These are phyloP conservation scores for Drosophila atripex DNA, from an alignment of 2,888 invertebrate genomes.

Conservation along the genomic window DNA sequence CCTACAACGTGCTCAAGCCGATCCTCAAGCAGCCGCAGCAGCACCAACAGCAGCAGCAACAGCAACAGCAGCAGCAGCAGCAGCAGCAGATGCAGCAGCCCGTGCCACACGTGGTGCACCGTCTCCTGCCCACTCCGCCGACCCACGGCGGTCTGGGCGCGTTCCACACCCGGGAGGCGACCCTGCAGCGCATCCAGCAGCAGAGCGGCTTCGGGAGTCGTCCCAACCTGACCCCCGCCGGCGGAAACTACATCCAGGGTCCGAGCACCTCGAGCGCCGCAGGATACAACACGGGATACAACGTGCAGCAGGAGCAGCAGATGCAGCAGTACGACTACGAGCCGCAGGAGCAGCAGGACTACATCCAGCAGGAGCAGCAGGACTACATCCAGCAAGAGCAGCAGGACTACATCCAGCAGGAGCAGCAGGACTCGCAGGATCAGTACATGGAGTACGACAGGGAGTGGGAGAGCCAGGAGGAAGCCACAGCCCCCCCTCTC, in stretches of 20 bases:
- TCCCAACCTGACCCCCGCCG: constrained; percentile 8
- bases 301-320: constrained; percentile 16
- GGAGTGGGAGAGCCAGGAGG: constrained; percentile 13
- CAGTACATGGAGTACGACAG: constrained; percentile 6
- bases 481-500: constrained; percentile 8
- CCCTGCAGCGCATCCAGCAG: constrained; percentile 76
- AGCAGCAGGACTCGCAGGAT: constrained; percentile 24
- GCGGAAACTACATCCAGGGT: constrained; percentile 1
- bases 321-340: constrained; percentile 6
- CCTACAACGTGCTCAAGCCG: constrained; percentile 71
- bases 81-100: constrained; percentile 23
- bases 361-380: constrained; percentile 22
- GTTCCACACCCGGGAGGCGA: constrained; percentile 73
- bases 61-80: constrained; percentile 2
- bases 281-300: not conserved
- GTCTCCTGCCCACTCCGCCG: constrained; percentile 74
- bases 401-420: constrained; percentile 12
- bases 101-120: constrained; percentile 54
- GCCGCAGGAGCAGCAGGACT: constrained; percentile 19
- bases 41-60: constrained; percentile 10
- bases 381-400: constrained; percentile 23
- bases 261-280: constrained; percentile 7
- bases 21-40: constrained; percentile 74
- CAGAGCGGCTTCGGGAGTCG: constrained; percentile 71
- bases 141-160: constrained; percentile 64